Conservation (phyloP, 2,888 invertebrate genomes). For the Xestobium rufovillosum region DNA sequence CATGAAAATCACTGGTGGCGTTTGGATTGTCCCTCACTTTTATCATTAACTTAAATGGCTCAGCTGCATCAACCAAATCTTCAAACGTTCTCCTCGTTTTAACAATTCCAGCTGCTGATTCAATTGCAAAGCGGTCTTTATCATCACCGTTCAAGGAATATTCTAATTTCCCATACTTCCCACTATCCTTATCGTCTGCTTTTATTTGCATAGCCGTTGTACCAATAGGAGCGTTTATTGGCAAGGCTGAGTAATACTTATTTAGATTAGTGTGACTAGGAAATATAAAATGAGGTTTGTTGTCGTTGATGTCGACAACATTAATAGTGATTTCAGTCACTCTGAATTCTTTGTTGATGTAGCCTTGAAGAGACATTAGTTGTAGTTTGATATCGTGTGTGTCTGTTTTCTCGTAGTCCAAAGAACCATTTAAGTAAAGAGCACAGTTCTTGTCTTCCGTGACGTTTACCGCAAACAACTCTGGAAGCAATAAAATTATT, state of each 20-base stretch:
- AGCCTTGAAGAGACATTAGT: conserved; percentile 71
- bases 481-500: too few species aligned
- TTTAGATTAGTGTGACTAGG: conserved; percentile 54
- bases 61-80: conserved; percentile 51
- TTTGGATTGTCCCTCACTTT: conserved; percentile 69
- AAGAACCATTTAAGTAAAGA: conserved; percentile 59
- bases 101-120: conserved; percentile 66
- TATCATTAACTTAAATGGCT: conserved; percentile 70
- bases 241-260: conserved; percentile 75
- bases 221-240: conserved; percentile 64
- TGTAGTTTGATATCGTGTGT: conserved; percentile 69
- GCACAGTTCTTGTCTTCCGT: conserved; percentile 79
- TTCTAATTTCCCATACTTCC: conserved; percentile 70
- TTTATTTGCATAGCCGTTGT: conserved; percentile 73
- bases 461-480: conserved; percentile 63
- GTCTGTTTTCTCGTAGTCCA: conserved; percentile 73
- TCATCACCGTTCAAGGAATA: conserved; percentile 49
- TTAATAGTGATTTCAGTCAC: conserved; percentile 71
- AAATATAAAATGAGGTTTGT: conserved; percentile 73
- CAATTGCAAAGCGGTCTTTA: conserved; percentile 63
- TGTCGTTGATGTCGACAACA: conserved; percentile 84
- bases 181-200: conserved; percentile 82
- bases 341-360: conserved; percentile 70
- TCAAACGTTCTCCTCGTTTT: conserved; percentile 68
- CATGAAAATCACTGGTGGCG: conserved; percentile 53